A percentile compares a stretch with the other conserved stretches of the same genome.
phyloP scores from a whole-genome alignment of 2,113 vertebrate genomes.

The Ciconia boyciana region DNA sequence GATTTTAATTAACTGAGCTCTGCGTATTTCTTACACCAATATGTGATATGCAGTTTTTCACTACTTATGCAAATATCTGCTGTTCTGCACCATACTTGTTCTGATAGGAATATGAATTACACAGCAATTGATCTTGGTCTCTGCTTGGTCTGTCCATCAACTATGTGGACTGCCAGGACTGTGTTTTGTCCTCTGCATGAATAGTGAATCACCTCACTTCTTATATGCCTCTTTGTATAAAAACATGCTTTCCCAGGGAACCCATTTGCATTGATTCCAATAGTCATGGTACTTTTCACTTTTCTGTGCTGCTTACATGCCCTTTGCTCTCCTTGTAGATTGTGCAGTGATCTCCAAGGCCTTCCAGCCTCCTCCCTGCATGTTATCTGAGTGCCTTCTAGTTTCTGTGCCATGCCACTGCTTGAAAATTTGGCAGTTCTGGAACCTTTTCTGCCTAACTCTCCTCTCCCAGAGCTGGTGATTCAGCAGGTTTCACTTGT shows the following conservation, averaged over 20 bases:
- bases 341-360: not conserved
- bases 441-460: not conserved
- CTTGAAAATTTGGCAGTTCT: not conserved
- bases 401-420: not conserved
- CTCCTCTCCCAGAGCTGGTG: not conserved
- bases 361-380: not conserved
- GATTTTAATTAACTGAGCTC: not conserved
- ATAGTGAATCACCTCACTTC: not conserved
- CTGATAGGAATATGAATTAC: not conserved
- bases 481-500: not conserved
- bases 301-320: not conserved
- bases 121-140: not conserved
- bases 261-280: not conserved
- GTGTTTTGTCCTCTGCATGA: not conserved
- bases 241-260: not conserved
- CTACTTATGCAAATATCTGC: not conserved
- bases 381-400: not conserved
- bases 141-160: not conserved
- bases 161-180: not conserved
- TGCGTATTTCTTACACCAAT: not conserved
- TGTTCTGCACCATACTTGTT: not conserved
- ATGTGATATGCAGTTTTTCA: not conserved
- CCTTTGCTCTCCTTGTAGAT: not conserved
- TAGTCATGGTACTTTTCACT: not conserved
- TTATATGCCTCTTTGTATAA: not conserved